Evolutionary conservation across 1,140 invertebrate genomes (phyloP).

Genomic region (Mylabris phalerata): DNA sequence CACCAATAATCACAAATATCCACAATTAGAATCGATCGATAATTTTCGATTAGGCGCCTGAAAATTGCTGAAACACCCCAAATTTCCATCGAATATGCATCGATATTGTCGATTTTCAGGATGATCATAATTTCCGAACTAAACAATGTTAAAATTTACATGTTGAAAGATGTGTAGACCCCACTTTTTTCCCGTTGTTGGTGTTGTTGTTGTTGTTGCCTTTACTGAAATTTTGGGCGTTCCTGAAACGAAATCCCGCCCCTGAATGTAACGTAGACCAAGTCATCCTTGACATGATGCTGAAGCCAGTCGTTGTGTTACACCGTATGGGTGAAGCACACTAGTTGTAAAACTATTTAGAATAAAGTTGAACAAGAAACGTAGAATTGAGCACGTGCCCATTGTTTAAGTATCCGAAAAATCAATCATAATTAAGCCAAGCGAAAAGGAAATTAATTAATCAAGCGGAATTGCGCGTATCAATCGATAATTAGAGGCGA

Average conservation of each 20-base stretch:
- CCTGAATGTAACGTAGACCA: constrained; percentile 32
- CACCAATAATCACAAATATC: too few relatives aligned
- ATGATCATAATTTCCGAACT: neutral
- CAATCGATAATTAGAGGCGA: neutral
- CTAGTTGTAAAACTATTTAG: constrained; percentile 23
- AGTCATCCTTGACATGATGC: constrained; percentile 41
- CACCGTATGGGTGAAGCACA: constrained; percentile 38
- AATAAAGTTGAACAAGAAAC: constrained; percentile 22
- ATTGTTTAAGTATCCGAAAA: neutral
- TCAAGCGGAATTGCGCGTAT: neutral
- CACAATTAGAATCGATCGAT: too few relatives aligned
- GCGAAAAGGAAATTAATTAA: neutral
- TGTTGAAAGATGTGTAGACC: neutral
- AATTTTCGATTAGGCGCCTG: too few relatives aligned
- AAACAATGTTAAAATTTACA: neutral
- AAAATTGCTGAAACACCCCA: too few relatives aligned
- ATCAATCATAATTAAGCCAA: neutral
- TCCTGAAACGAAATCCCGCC: neutral
- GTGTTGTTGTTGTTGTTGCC: neutral
- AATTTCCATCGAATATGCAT: neutral
- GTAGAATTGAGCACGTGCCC: neutral
- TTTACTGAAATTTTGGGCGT: neutral
- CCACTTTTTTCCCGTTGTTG: neutral
- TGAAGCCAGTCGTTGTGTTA: constrained; percentile 39
- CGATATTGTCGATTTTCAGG: neutral